phyloP scores from a whole-genome alignment of 1,140 invertebrate species.

The Solen grandis region DNA sequence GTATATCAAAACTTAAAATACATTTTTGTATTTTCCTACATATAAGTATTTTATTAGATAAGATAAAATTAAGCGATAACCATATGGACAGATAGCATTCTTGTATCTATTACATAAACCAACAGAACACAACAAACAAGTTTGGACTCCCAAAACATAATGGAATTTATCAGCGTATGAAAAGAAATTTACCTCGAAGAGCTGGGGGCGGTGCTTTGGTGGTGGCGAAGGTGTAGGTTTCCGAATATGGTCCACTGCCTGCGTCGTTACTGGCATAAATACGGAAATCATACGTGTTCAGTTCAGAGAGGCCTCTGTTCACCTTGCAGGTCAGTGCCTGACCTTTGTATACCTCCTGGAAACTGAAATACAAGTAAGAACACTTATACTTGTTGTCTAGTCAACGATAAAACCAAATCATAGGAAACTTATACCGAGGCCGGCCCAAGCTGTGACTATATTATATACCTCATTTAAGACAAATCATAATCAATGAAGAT shows the following conservation, averaged over 20 bases:
- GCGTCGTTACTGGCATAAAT: slow-evolving; percentile 92
- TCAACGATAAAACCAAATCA: too few relatives aligned
- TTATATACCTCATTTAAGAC: too few relatives aligned
- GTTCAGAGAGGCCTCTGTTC: slow-evolving; percentile 89
- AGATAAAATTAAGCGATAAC: too few relatives aligned
- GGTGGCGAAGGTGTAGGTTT: slow-evolving; percentile 86
- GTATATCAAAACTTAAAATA: too few relatives aligned
- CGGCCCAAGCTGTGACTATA: too few relatives aligned
- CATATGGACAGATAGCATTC: background rate
- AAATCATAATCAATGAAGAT: too few relatives aligned
- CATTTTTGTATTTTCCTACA: too few relatives aligned
- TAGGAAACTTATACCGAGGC: too few relatives aligned
- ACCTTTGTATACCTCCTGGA: slow-evolving; percentile 89
- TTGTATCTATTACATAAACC: background rate
- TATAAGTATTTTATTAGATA: too few relatives aligned
- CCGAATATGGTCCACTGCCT: slow-evolving; percentile 89
- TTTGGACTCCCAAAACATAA: background rate
- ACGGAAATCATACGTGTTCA: slow-evolving; percentile 89
- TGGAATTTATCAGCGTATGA: too few relatives aligned
- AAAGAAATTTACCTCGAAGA: slow-evolving; percentile 87
- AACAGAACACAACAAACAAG: background rate
- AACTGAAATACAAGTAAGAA: slow-evolving; percentile 80
- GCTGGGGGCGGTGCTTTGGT: slow-evolving; percentile 88
- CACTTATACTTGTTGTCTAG: too few relatives aligned
- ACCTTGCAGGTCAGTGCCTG: slow-evolving; percentile 89